phyloP scores from a whole-genome alignment of 2,888 invertebrate genomes.

The Papilio protenor region DNA sequence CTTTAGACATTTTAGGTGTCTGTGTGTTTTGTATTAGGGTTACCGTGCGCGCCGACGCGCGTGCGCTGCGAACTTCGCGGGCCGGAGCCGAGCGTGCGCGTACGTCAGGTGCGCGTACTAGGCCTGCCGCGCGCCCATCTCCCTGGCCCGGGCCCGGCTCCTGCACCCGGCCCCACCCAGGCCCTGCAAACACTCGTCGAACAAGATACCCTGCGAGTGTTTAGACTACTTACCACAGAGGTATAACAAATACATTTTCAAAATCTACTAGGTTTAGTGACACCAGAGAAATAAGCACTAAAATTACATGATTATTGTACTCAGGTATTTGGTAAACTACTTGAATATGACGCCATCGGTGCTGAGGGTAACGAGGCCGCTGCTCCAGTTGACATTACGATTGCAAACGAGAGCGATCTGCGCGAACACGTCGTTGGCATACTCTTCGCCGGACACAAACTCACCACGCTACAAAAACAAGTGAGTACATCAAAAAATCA shows the following conservation, averaged over 20 bases:
- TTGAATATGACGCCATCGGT: conserved; percentile 86
- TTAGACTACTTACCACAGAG: conserved; percentile 95
- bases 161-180: conserved; percentile 65
- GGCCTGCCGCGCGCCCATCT: conserved; percentile 57
- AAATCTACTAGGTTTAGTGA: not conserved
- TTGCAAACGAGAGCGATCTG: conserved; percentile 86
- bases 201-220: conserved; percentile 95
- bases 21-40: conserved; percentile 63
- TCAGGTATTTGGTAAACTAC: conserved; percentile 95
- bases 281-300: not conserved
- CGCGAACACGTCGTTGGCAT: conserved; percentile 99
- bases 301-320: conserved; percentile 44
- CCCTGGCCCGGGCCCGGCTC: conserved; percentile 55
- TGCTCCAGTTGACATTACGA: conserved; percentile 57
- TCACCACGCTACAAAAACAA: conserved; percentile 96
- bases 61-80: conserved; percentile 95
- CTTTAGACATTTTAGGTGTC: not conserved
- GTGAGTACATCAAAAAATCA: conserved; percentile 67
- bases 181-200: conserved; percentile 95
- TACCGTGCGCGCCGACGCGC: conserved; percentile 73
- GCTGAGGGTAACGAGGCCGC: conserved; percentile 84
- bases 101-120: conserved; percentile 89
- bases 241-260: conserved; percentile 64
- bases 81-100: conserved; percentile 94
- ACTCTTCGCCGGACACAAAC: conserved; percentile 95